Conservation (phyloP, 2,113 vertebrate genomes). For the Procavia capensis region DNA sequence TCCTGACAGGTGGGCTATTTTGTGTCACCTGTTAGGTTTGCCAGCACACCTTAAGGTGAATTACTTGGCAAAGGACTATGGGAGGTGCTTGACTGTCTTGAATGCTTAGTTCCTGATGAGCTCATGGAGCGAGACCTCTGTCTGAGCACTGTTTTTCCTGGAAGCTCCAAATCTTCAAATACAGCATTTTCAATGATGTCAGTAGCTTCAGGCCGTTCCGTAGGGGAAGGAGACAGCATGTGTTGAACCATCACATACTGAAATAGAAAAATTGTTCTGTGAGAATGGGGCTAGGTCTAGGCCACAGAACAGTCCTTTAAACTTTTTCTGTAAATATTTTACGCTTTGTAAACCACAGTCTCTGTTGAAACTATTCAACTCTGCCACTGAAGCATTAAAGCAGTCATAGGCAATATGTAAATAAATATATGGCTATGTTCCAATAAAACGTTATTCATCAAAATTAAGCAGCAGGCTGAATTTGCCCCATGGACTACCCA, state of each 20-base stretch:
- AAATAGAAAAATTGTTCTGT: slow-evolving; percentile 59
- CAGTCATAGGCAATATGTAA: neutral
- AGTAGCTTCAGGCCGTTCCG: slow-evolving; percentile 93
- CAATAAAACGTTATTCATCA: neutral
- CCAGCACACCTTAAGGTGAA: neutral
- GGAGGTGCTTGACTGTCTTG: slow-evolving; percentile 89
- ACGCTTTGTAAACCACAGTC: neutral
- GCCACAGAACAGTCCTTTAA: neutral
- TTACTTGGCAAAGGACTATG: slow-evolving; percentile 63
- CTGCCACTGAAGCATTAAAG: neutral
- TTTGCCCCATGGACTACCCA: neutral
- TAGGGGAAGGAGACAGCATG: slow-evolving; percentile 94
- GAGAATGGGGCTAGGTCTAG: neutral
- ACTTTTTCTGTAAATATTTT: neutral
- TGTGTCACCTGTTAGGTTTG: neutral
- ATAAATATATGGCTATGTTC: neutral
- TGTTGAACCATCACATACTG: slow-evolving; percentile 95
- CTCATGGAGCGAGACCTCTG: slow-evolving; percentile 97
- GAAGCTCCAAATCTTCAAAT: slow-evolving; percentile 95
- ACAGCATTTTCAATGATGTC: slow-evolving; percentile 94
- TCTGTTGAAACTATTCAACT: neutral
- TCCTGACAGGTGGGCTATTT: neutral
- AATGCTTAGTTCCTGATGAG: slow-evolving; percentile 91
- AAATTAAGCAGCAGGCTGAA: neutral
- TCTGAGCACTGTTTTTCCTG: slow-evolving; percentile 90